Conservation (phyloP, 2,113 vertebrate genomes). For the Barnardius zonarius region DNA sequence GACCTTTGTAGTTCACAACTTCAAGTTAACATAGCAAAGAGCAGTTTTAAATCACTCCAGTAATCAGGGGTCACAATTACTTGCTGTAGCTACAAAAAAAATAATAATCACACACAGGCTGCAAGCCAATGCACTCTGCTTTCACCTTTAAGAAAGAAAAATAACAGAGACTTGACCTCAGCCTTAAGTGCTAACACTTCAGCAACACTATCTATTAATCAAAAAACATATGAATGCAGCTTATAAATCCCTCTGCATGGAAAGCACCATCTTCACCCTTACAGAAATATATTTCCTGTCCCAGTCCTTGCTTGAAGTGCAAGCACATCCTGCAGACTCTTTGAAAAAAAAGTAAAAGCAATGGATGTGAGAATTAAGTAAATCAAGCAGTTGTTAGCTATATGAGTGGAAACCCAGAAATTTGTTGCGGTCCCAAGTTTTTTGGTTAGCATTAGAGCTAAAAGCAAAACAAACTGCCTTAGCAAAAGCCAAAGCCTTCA, state of each 20-base stretch:
- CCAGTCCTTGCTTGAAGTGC: background rate
- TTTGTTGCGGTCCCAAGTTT: background rate
- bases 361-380: conserved; percentile 48
- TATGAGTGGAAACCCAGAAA: conserved; percentile 26
- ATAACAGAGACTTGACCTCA: conserved; percentile 23
- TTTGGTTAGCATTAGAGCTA: background rate
- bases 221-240: background rate
- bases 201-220: conserved; percentile 17
- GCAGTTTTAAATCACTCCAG: conserved; percentile 21
- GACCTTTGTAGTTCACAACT: conserved; percentile 42
- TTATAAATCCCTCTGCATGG: background rate
- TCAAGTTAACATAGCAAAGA: conserved; percentile 53
- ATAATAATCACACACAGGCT: background rate
- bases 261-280: background rate
- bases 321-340: background rate
- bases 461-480: background rate
- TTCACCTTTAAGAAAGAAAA: conserved; percentile 13
- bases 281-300: background rate
- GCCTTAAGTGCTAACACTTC: conserved; percentile 13
- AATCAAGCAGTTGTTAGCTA: conserved; percentile 54
- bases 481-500: background rate
- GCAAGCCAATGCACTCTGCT: background rate
- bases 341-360: conserved; percentile 51
- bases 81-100: conserved; percentile 1
- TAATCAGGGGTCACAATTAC: conserved; percentile 45